Percentiles rank a stretch among this genome's conserved stretches.
Conservation (phyloP, 2,888 invertebrate genomes). For the Caenorhabditis virilis region DNA sequence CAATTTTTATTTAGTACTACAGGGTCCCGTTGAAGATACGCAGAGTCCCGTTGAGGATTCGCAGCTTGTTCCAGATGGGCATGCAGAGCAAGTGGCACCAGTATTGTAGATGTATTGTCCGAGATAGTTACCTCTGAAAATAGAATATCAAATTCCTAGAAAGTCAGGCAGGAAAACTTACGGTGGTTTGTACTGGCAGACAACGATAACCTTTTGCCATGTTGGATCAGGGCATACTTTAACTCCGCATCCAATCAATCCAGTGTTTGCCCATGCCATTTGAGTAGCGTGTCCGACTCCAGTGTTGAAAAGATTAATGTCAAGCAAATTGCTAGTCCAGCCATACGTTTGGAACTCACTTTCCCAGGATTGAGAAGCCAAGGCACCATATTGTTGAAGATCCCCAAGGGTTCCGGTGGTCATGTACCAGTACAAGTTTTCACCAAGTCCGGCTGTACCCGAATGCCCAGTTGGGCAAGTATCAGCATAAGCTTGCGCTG, state of each 20-base stretch:
- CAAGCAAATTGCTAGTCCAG: slow-evolving; percentile 13
- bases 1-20: no score
- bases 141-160: no score
- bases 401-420: slow-evolving; percentile 10
- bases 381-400: slow-evolving; percentile 18
- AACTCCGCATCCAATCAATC: slow-evolving; percentile 28
- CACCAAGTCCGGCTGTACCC: slow-evolving; percentile 2
- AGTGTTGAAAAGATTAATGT: slow-evolving; percentile 13
- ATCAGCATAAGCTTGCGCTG: slow-evolving; percentile 5
- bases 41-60: slow-evolving; percentile 19
- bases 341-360: slow-evolving; percentile 31
- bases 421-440: slow-evolving; percentile 13
- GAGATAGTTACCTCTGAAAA: slow-evolving; percentile 6
- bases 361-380: slow-evolving; percentile 7
- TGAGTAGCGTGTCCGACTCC: slow-evolving; percentile 36
- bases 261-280: slow-evolving; percentile 32
- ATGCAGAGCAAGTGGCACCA: slow-evolving; percentile 1
- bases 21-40: no score
- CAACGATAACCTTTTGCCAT: slow-evolving; percentile 25
- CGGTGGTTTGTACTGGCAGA: slow-evolving; percentile 32
- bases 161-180: no score
- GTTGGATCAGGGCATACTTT: slow-evolving; percentile 20
- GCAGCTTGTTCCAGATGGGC: slow-evolving; percentile 6
- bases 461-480: slow-evolving; percentile 12
- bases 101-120: not conserved